These are phyloP conservation scores for Psittacula cyanocephala DNA, from an alignment of 2,113 vertebrate genomes.

Conservation along the genomic window DNA sequence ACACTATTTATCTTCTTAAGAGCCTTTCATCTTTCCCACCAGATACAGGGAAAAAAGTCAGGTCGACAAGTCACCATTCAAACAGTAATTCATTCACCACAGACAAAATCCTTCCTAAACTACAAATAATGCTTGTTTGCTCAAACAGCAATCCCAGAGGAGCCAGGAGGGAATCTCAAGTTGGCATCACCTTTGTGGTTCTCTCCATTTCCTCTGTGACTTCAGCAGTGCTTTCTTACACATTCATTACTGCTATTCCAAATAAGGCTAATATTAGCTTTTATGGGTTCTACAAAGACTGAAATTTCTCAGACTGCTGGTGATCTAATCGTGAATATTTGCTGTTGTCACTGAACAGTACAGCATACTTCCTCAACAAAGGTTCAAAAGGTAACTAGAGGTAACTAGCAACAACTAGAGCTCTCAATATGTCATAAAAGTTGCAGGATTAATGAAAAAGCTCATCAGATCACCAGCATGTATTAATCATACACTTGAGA, in stretches of 20 bases:
- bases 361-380: background rate
- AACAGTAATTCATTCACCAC: background rate
- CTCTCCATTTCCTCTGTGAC: background rate
- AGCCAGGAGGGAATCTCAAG: background rate
- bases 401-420: background rate
- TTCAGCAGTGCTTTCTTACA: background rate
- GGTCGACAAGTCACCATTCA: background rate
- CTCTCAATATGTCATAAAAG: fast-evolving
- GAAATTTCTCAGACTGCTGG: background rate
- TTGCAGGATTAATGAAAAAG: background rate
- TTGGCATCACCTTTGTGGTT: background rate
- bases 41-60: background rate
- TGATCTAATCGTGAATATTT: background rate
- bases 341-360: background rate
- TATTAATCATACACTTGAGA: background rate
- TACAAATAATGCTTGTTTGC: background rate
- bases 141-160: background rate
- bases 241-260: background rate
- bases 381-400: background rate
- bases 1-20: background rate
- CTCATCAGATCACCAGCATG: background rate
- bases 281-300: background rate
- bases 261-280: background rate
- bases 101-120: background rate
- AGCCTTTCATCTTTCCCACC: background rate